A percentile compares a stretch with the other conserved stretches of the same genome.
Conservation (phyloP, 2,797 vertebrate species). For the Pipistrellus nathusii region DNA sequence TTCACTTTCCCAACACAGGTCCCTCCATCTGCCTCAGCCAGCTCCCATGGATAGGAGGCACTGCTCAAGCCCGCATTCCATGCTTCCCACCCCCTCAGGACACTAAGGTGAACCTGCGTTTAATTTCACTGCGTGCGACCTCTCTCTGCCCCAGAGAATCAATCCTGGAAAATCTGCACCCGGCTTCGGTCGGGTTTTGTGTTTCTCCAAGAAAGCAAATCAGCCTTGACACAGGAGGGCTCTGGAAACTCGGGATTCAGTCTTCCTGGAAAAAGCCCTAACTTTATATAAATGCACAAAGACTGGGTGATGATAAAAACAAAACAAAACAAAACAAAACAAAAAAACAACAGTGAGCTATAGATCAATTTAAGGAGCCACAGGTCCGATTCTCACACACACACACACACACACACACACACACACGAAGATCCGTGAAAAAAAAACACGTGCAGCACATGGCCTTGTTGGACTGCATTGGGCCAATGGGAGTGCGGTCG, state of each 20-base stretch:
- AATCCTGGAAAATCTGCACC: constrained; percentile 1
- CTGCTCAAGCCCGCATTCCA: no score
- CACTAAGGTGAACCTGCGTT: no score
- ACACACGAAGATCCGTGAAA: background rate
- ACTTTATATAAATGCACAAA: constrained; percentile 57
- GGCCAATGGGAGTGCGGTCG: background rate
- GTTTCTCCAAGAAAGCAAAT: background rate
- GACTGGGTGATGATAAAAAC: background rate
- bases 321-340: no score
- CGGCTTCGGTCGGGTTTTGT: background rate
- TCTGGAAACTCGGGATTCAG: constrained; percentile 64
- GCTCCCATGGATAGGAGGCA: no score
- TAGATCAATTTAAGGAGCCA: background rate
- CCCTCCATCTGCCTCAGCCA: no score
- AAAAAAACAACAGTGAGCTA: background rate
- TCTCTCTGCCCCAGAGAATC: background rate
- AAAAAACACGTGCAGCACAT: background rate
- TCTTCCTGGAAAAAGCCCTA: constrained; percentile 69
- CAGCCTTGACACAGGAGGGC: background rate
- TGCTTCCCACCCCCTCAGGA: no score
- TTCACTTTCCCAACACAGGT: background rate
- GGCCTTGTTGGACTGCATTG: background rate
- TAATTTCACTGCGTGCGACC: no score
- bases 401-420: background rate
- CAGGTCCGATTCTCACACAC: no score